Percentiles rank a stretch among this genome's conserved stretches.
These are phyloP conservation scores for Uloborus diversus DNA, from an alignment of 1,140 invertebrate species.

Conservation along the genomic window DNA sequence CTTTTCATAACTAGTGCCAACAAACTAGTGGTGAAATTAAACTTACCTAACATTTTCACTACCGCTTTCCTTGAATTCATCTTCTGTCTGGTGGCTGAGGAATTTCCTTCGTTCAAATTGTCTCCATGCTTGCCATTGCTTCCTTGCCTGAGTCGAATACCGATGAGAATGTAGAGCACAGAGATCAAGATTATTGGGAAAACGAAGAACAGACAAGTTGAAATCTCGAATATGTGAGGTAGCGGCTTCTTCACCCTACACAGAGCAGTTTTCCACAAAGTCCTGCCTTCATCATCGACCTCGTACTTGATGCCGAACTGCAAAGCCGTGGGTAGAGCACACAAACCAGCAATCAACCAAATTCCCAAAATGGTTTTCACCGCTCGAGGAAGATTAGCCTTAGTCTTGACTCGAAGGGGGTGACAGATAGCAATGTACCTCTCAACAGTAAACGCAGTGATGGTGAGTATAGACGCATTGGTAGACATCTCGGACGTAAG, in stretches of 20 bases:
- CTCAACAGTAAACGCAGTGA: constrained; percentile 93
- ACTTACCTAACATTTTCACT: constrained; percentile 75
- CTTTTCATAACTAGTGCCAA: too few relatives aligned
- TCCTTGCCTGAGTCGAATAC: constrained; percentile 75
- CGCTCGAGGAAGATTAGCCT: constrained; percentile 65
- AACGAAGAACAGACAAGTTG: constrained; percentile 84
- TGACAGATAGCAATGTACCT: constrained; percentile 94
- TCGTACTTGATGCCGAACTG: constrained; percentile 56
- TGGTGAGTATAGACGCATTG: constrained; percentile 91
- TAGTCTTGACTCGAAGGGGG: constrained; percentile 74
- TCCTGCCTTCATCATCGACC: not conserved
- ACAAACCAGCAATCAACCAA: constrained; percentile 63
- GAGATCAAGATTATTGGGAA: constrained; percentile 86
- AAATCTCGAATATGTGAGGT: constrained; percentile 81
- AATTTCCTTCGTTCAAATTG: constrained; percentile 15
- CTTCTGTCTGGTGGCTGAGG: constrained; percentile 10
- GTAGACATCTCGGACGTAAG: constrained; percentile 88
- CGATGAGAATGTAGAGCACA: constrained; percentile 83
- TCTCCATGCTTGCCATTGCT: constrained; percentile 43
- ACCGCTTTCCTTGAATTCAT: constrained; percentile 64
- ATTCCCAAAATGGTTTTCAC: constrained; percentile 66
- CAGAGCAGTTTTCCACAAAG: not conserved
- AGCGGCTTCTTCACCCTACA: constrained; percentile 55
- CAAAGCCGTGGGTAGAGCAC: constrained; percentile 68
- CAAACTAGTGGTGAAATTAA: too few relatives aligned